Evolutionary conservation across 2,113 vertebrate genomes (phyloP).

Genomic region (human): GRCh38 chr7:45357001-45357500

Average conservation of each 20-base stretch:
- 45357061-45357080: background rate
- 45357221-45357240: background rate
- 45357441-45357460: background rate
- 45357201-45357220: background rate
- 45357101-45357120: background rate
- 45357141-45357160: background rate
- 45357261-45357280: background rate
- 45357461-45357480: background rate
- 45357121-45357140: background rate
- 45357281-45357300: background rate
- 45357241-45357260: background rate
- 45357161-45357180: background rate
- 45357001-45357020: background rate
- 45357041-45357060: background rate
- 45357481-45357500: background rate
- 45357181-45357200: background rate
- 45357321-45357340: background rate
- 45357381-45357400: background rate
- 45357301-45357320: background rate
- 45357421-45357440: background rate
- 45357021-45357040: background rate
- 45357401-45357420: background rate
- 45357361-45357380: background rate
- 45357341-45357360: background rate
- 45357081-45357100: background rate